Percentiles rank a stretch among this genome's conserved stretches.
Conservation (phyloP, 2,113 vertebrate genomes). For the Nannospalax galili region DNA sequence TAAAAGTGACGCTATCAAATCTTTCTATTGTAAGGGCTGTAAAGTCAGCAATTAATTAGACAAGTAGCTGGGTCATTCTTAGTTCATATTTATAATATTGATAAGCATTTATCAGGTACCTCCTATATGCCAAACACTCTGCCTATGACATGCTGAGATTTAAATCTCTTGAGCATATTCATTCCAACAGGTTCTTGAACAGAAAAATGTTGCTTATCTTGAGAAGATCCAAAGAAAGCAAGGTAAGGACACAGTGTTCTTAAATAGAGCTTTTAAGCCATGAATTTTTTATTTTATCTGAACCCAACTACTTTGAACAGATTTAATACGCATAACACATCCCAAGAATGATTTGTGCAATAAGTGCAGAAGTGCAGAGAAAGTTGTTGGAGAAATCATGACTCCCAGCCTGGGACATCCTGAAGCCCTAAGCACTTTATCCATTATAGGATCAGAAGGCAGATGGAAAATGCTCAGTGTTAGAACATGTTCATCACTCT, state of each 20-base stretch:
- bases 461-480: not conserved
- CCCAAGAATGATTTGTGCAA: not conserved
- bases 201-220: conserved; percentile 45
- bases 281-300: conserved; percentile 29
- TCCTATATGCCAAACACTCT: not conserved
- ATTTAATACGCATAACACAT: not conserved
- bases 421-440: not conserved
- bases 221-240: not conserved
- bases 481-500: not conserved
- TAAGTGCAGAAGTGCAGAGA: not conserved
- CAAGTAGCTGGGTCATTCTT: not conserved
- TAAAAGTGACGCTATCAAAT: not conserved
- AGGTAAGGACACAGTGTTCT: not conserved
- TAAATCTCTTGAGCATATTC: not conserved
- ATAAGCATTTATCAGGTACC: not conserved
- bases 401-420: not conserved
- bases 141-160: not conserved
- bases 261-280: conserved; percentile 52
- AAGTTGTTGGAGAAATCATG: not conserved
- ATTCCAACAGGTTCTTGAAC: conserved; percentile 2
- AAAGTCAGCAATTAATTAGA: conserved; percentile 47
- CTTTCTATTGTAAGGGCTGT: not conserved
- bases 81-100: conserved; percentile 12
- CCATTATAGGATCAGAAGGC: not conserved
- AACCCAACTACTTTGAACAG: not conserved